A percentile compares a stretch with the other conserved stretches of the same genome.
Evolutionary conservation across 2,888 invertebrate genomes (phyloP).

Genomic region (Spisula subtruncata): DNA sequence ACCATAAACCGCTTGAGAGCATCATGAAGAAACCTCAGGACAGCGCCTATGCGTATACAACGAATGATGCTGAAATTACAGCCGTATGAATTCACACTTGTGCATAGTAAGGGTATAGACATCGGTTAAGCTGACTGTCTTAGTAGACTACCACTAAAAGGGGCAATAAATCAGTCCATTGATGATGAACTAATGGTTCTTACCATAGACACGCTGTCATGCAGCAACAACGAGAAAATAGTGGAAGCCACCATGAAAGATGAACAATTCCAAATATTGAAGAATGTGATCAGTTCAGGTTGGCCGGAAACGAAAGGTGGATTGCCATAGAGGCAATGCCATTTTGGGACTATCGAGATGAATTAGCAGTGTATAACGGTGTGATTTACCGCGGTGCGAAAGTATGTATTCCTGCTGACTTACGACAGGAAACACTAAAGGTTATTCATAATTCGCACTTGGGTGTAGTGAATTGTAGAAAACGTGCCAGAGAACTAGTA

Average conservation of each 20-base stretch:
- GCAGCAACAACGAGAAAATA: no score
- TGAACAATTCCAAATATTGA: not conserved
- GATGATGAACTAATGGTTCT: no score
- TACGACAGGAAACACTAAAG: slow-evolving; percentile 51
- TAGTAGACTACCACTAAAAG: not conserved
- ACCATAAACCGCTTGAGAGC: slow-evolving; percentile 51
- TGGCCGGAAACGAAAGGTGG: not conserved
- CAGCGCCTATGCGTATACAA: not conserved
- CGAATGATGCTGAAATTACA: not conserved
- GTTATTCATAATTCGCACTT: slow-evolving; percentile 59
- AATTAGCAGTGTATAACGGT: not conserved
- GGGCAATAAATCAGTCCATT: no score
- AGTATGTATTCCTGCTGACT: slow-evolving; percentile 42
- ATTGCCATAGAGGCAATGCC: not conserved
- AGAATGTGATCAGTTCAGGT: not conserved
- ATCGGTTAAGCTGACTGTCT: not conserved
- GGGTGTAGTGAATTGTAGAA: slow-evolving; percentile 65
- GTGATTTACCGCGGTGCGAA: not conserved
- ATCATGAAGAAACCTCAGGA: slow-evolving; percentile 44
- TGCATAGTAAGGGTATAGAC: not conserved
- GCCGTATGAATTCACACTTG: not conserved
- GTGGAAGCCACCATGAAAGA: no score
- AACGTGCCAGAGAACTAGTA: slow-evolving; percentile 52
- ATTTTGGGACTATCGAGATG: not conserved
- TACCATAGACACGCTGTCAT: no score